Evolutionary conservation across 2,888 invertebrate species (phyloP).

Genomic region (Cremastinae sp.): DNA sequence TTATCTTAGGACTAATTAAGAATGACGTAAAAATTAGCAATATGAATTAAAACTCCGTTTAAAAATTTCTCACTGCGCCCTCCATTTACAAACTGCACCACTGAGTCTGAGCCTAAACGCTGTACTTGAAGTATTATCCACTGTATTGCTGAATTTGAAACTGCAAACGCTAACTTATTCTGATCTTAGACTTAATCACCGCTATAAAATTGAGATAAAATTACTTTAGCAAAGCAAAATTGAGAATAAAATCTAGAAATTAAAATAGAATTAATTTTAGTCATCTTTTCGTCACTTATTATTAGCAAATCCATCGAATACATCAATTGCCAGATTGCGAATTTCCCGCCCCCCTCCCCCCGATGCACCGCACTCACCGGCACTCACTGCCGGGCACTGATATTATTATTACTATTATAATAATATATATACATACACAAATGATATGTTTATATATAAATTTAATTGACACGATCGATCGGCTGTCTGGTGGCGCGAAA

Average conservation of each 20-base stretch:
- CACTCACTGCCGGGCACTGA: slow-evolving; percentile 65
- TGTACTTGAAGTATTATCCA: slow-evolving; percentile 34
- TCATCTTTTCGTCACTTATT: slow-evolving; percentile 6
- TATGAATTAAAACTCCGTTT: too few relatives aligned
- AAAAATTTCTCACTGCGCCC: slow-evolving; percentile 39
- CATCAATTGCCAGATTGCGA: slow-evolving; percentile 39
- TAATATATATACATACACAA: slow-evolving; percentile 58
- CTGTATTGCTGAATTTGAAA: slow-evolving; percentile 36
- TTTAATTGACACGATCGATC: slow-evolving; percentile 69
- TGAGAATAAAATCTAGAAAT: neutral
- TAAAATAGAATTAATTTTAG: neutral
- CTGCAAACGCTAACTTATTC: slow-evolving; percentile 38
- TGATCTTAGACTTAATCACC: neutral
- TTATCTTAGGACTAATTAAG: too few relatives aligned
- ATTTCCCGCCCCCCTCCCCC: slow-evolving; percentile 51
- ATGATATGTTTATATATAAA: slow-evolving; percentile 55
- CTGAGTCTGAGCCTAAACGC: slow-evolving; percentile 51
- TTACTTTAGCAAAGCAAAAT: too few relatives aligned
- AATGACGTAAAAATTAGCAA: too few relatives aligned
- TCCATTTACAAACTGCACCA: slow-evolving; percentile 52
- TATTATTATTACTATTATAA: slow-evolving; percentile 56
- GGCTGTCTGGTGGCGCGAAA: slow-evolving; percentile 74
- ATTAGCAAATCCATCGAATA: slow-evolving; percentile 35
- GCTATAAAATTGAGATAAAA: too few relatives aligned
- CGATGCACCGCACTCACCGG: slow-evolving; percentile 70